phyloP scores from a whole-genome alignment of 2,888 invertebrate genomes.

The Drepana falcataria region DNA sequence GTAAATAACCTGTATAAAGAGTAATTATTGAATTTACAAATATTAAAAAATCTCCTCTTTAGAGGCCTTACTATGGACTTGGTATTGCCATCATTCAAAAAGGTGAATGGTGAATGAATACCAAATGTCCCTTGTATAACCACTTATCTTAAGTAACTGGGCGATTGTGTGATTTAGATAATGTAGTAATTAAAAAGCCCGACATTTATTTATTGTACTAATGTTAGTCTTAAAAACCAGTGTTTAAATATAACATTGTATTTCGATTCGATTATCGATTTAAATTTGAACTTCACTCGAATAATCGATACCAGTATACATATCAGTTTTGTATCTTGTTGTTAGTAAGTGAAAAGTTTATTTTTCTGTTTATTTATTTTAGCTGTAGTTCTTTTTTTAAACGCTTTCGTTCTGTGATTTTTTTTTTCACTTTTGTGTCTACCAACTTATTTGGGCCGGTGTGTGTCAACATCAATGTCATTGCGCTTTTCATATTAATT shows the following conservation, averaged over 20 bases:
- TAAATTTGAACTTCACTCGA: constrained; percentile 27
- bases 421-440: constrained; percentile 28
- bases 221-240: not conserved
- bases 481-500: too few relatives aligned
- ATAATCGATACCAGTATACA: constrained; percentile 38
- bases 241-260: constrained; percentile 21
- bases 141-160: constrained; percentile 13
- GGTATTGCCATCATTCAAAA: too few relatives aligned
- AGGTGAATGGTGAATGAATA: too few relatives aligned
- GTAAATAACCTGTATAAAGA: too few relatives aligned
- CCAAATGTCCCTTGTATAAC: too few relatives aligned
- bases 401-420: constrained; percentile 43
- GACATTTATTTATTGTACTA: not conserved
- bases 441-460: constrained; percentile 2
- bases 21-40: too few relatives aligned
- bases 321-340: constrained; percentile 42
- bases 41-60: too few relatives aligned
- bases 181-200: constrained; percentile 15
- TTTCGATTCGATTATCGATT: constrained; percentile 20
- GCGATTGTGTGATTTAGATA: constrained; percentile 14
- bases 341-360: constrained; percentile 30
- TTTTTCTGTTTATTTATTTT: constrained; percentile 47
- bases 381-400: constrained; percentile 31
- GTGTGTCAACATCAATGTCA: too few relatives aligned
- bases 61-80: too few relatives aligned